phyloP scores from a whole-genome alignment of 2,113 vertebrate species.

The Patagioenas fasciata region DNA sequence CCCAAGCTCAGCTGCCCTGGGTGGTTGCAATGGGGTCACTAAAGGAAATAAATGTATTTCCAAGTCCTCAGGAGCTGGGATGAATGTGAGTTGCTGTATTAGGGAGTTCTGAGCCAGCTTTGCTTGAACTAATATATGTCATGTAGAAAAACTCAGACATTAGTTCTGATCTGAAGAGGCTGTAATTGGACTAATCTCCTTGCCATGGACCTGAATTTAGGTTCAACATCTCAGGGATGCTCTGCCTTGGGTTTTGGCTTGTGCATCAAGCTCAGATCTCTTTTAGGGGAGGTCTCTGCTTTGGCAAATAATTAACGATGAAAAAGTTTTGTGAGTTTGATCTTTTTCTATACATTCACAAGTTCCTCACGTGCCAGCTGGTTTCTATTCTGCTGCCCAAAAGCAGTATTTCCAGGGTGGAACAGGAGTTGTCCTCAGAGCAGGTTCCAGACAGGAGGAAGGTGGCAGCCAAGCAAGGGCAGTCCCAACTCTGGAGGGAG shows the following conservation, averaged over 20 bases:
- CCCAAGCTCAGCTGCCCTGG: background rate
- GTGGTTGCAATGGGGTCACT: background rate
- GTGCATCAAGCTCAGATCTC: background rate
- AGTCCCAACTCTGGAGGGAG: background rate
- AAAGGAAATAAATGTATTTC: background rate
- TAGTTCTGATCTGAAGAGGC: too few species aligned
- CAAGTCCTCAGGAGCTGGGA: background rate
- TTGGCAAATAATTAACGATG: background rate
- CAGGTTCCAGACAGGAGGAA: background rate
- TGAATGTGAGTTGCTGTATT: background rate
- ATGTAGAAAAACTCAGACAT: background rate
- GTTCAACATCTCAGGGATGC: fast-evolving
- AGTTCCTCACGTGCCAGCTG: fast-evolving
- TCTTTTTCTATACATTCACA: background rate
- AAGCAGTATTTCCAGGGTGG: background rate
- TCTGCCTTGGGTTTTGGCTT: too few species aligned
- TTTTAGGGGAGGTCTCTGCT: background rate
- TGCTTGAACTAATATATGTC: too few species aligned
- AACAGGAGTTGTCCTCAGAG: fast-evolving
- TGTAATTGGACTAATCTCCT: background rate
- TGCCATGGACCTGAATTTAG: background rate
- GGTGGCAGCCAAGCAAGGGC: too few species aligned
- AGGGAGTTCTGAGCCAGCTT: background rate
- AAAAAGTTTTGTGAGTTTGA: background rate
- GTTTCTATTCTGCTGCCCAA: background rate